phyloP scores from a whole-genome alignment of 2,888 invertebrate species.

The Nymphalis urticae region DNA sequence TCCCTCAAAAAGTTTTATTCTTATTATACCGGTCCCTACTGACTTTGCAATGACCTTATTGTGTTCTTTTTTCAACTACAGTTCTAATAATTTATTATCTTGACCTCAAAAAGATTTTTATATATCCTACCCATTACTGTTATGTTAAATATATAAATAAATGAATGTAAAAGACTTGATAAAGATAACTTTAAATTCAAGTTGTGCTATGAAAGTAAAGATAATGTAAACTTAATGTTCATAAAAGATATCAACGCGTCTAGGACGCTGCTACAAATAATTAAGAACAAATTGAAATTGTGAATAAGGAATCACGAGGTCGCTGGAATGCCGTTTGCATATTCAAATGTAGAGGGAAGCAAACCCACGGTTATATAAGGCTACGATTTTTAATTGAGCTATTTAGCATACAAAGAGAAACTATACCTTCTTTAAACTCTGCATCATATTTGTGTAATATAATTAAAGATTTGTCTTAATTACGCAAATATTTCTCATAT shows the following conservation, averaged over 20 bases:
- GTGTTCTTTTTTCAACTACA: neutral
- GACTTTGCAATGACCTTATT: neutral
- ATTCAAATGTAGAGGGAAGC: conserved; percentile 27
- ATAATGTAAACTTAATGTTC: too few relatives aligned
- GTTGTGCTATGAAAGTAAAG: too few relatives aligned
- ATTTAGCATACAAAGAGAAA: conserved; percentile 19
- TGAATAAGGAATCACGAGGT: conserved; percentile 10
- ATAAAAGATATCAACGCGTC: conserved; percentile 57
- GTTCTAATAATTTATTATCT: neutral
- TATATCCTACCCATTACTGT: too few relatives aligned
- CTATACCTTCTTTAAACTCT: neutral
- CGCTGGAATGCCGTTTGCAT: conserved; percentile 22
- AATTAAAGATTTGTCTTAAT: neutral
- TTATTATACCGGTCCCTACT: conserved; percentile 6
- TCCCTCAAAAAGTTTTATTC: conserved; percentile 35
- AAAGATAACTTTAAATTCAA: too few relatives aligned
- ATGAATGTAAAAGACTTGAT: too few relatives aligned
- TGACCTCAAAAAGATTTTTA: neutral
- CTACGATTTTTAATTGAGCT: conserved; percentile 29
- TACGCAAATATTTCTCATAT: too few relatives aligned
- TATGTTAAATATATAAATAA: too few relatives aligned
- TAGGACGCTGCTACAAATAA: neutral
- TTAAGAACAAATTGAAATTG: neutral
- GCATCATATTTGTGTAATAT: neutral
- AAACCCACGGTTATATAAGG: conserved; percentile 12